phyloP scores from a whole-genome alignment of 2,888 invertebrate genomes.

The Augiades crinisus region DNA sequence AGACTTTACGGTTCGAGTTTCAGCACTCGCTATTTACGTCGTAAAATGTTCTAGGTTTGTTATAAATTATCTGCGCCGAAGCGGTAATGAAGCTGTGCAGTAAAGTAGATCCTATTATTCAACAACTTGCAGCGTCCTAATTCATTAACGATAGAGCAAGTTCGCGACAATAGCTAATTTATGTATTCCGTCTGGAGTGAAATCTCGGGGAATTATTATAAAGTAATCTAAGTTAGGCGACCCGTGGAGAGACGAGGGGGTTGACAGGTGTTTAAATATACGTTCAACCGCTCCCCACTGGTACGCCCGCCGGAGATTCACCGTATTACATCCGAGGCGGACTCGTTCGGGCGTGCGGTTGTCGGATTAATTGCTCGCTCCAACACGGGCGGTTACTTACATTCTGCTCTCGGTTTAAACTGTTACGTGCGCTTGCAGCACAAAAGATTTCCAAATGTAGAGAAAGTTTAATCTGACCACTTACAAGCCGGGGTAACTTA shows the following conservation, averaged over 20 bases:
- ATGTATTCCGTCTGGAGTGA: slow-evolving; percentile 63
- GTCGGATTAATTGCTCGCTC: slow-evolving; percentile 52
- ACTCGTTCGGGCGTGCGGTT: slow-evolving; percentile 54
- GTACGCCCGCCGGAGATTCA: slow-evolving; percentile 45
- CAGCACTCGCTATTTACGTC: slow-evolving; percentile 52
- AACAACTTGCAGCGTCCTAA: slow-evolving; percentile 46
- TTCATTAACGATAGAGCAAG: slow-evolving; percentile 64
- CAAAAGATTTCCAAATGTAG: slow-evolving; percentile 20
- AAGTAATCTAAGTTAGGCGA: slow-evolving; percentile 77
- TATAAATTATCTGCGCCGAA: slow-evolving; percentile 54
- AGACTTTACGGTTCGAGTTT: slow-evolving; percentile 56
- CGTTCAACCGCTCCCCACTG: slow-evolving; percentile 47
- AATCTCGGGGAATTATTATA: slow-evolving; percentile 70
- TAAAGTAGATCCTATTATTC: slow-evolving; percentile 40
- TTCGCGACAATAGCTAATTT: slow-evolving; percentile 64
- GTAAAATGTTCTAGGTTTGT: slow-evolving; percentile 55
- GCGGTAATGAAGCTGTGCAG: slow-evolving; percentile 53
- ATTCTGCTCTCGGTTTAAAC: slow-evolving; percentile 27
- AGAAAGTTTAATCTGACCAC: slow-evolving; percentile 26
- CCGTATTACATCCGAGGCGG: slow-evolving; percentile 52
- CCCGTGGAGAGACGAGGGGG: slow-evolving; percentile 56
- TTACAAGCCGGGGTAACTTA: slow-evolving; percentile 18
- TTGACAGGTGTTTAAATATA: slow-evolving; percentile 75
- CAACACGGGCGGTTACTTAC: slow-evolving; percentile 33
- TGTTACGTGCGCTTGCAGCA: slow-evolving; percentile 24